Evolutionary conservation across 1,140 invertebrate species (phyloP), one percentile per base, ranked within the genome.

Genomic region (Drosophila repletoides): DNA sequence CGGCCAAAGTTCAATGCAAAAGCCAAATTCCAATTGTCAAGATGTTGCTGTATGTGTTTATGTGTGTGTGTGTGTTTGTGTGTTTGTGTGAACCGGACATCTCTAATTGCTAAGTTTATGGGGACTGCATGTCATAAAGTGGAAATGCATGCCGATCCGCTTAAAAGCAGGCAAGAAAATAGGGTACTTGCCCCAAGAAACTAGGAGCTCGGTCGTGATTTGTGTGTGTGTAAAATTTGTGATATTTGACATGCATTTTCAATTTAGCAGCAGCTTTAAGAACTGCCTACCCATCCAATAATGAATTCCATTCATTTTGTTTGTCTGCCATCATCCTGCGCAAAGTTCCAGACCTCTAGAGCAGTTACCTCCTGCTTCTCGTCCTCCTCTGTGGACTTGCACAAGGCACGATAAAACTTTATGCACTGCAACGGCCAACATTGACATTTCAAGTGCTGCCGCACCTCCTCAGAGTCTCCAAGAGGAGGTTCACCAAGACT

Each of bases 251-350:
- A 86, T 86, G 81, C 63, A 86, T 86, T 86, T 86, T 80, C 80
- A 86, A 86, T 86, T 86, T 80, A 73, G 71, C 59, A 66, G 52
- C 64, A 74, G 61, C 79, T 79, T 76, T 73, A 67, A 74, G 48
- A 65, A 24, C 22, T 10, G 29, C 40, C 34, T 15, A 33, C 17
- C 52, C 31, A 58, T 45, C 59, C 72, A 80, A 84, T 88, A 88
- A 88, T 88, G 84, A 84, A 88, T 84, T 88, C 84, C 84, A 88
- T 88, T 88, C 53, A 74, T 86, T 80, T 76, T 77, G 75, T 76
- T 71, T 79, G 72, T 38, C 36, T 29, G 9, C 43, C 70, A 52
- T 24, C 45, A 17, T 34, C 51, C 19, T 51, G 45, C 9, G 29
- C 28, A 56, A 55, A 74, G 59, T 60, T 72, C 49, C 46, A 45